phyloP scores from a whole-genome alignment of 2,797 vertebrate species.

The Chloroceryle amazona region DNA sequence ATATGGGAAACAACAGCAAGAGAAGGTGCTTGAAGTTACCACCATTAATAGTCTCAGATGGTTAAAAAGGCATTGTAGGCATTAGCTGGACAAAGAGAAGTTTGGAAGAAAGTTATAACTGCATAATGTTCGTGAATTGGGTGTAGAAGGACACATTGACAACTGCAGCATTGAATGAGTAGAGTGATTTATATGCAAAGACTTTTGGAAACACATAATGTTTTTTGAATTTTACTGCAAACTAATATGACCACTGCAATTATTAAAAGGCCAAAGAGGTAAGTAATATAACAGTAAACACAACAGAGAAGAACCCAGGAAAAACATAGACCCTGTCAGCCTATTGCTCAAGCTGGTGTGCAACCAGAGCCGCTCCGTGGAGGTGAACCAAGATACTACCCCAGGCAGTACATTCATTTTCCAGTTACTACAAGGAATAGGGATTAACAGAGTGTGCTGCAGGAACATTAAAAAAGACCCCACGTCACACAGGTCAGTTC shows the following conservation, averaged over 20 bases:
- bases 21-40: neutral
- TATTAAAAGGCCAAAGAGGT: neutral
- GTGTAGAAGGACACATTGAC: neutral
- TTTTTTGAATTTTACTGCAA: neutral
- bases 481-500: neutral
- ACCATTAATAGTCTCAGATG: neutral
- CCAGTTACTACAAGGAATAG: neutral
- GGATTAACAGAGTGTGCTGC: neutral
- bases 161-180: neutral
- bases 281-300: neutral
- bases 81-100: neutral
- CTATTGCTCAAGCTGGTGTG: rapidly evolving
- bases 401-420: neutral
- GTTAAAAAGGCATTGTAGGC: neutral
- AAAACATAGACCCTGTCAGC: neutral
- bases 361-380: neutral
- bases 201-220: neutral
- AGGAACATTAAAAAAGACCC: neutral
- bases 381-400: neutral
- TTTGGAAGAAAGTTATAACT: neutral
- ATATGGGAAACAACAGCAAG: neutral
- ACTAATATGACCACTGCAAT: neutral
- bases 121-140: neutral
- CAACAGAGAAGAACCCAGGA: neutral
- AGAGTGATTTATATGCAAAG: neutral